These are phyloP conservation scores for Dryobates pubescens DNA, from an alignment of 2,797 vertebrate species.

Conservation along the genomic window DNA sequence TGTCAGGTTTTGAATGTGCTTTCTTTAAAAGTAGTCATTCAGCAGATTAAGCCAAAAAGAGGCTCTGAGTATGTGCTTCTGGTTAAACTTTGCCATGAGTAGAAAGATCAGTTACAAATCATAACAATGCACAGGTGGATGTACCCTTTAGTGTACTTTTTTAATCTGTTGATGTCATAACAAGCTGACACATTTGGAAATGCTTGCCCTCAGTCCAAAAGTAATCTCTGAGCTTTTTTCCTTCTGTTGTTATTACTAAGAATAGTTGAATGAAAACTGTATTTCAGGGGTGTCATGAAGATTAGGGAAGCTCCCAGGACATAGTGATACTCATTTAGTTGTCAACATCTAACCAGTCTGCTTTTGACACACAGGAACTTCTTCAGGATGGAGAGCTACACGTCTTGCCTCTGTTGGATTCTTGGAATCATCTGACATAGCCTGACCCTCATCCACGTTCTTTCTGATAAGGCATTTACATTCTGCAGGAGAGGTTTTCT, in stretches of 20 bases:
- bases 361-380: not conserved
- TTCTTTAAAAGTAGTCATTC: not conserved
- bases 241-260: not conserved
- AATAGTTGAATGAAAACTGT: not conserved
- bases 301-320: not conserved
- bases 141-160: not conserved
- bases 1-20: not conserved
- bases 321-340: not conserved
- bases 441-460: not conserved
- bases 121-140: not conserved
- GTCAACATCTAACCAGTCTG: not conserved
- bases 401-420: not conserved
- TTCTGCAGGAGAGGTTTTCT: not conserved
- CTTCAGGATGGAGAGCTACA: not conserved
- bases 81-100: not conserved
- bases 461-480: not conserved
- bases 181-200: not conserved
- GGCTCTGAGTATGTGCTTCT: not conserved
- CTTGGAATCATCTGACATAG: conserved; percentile 18
- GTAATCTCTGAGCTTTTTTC: not conserved
- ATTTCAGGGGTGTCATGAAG: not conserved
- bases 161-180: not conserved
- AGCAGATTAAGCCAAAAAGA: not conserved
- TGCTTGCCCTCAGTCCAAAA: not conserved
- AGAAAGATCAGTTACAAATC: not conserved